Conservation (phyloP, 2,113 vertebrate species). For the Phrynocephalus versicolor region DNA sequence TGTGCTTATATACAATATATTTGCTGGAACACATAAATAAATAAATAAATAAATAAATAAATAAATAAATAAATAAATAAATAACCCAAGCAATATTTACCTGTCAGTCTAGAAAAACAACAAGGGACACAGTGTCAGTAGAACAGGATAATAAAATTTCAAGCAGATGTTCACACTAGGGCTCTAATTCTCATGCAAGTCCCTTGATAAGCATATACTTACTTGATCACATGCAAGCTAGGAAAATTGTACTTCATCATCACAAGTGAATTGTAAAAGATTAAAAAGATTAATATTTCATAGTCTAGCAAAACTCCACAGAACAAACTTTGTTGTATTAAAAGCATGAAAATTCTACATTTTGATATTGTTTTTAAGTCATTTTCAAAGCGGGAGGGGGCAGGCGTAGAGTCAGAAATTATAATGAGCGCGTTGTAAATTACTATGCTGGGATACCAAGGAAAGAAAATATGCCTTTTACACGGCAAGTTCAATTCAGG, state of each 20-base stretch:
- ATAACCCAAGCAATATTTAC: constrained; percentile 79
- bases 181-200: constrained; percentile 81
- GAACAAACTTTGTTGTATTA: constrained; percentile 81
- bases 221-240: constrained; percentile 83
- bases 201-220: constrained; percentile 85
- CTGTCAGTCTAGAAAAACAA: constrained; percentile 80
- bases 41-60: constrained; percentile 50
- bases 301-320: constrained; percentile 79
- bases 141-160: constrained; percentile 83
- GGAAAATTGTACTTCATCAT: constrained; percentile 83
- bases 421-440: constrained; percentile 68
- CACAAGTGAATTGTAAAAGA: constrained; percentile 82
- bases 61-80: constrained; percentile 38
- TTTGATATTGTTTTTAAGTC: constrained; percentile 77
- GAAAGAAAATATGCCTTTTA: constrained; percentile 60
- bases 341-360: constrained; percentile 75
- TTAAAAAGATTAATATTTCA: constrained; percentile 86
- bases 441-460: constrained; percentile 51
- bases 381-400: constrained; percentile 47
- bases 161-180: constrained; percentile 81
- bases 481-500: constrained; percentile 54
- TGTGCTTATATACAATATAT: constrained; percentile 79
- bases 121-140: constrained; percentile 75
- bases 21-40: constrained; percentile 58
- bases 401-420: constrained; percentile 63